These are phyloP conservation scores for Xyrauchen texanus DNA, from an alignment of 2,113 vertebrate species.

Conservation along the genomic window DNA sequence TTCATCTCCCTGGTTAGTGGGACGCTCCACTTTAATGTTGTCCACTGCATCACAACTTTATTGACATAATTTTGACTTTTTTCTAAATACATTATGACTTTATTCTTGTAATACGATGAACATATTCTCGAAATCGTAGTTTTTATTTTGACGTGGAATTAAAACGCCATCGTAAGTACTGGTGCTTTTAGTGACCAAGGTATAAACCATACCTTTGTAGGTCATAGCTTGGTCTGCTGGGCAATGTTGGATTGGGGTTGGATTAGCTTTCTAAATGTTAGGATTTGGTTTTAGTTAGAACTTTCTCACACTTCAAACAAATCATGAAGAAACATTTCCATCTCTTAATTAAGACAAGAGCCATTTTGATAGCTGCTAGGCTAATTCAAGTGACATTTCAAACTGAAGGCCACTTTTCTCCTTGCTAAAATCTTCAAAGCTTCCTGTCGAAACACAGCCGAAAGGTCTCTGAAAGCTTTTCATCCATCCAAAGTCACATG, in stretches of 20 bases:
- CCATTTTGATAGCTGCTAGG: slow-evolving; percentile 30
- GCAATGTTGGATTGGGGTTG: slow-evolving; percentile 23
- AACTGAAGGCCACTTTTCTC: slow-evolving; percentile 27
- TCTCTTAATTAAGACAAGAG: slow-evolving; percentile 49
- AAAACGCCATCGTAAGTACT: background rate
- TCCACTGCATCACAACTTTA: no score
- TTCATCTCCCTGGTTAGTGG: no score
- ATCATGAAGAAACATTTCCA: slow-evolving; percentile 49
- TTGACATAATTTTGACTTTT: no score
- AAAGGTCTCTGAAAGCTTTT: slow-evolving; percentile 15
- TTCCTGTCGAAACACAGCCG: slow-evolving; percentile 4
- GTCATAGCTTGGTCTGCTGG: slow-evolving; percentile 6
- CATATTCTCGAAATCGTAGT: no score
- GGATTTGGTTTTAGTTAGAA: slow-evolving; percentile 42
- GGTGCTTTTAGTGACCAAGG: background rate
- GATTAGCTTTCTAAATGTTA: slow-evolving; percentile 39
- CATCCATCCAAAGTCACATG: slow-evolving; percentile 19
- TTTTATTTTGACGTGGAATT: background rate
- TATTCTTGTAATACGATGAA: no score
- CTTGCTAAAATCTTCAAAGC: slow-evolving; percentile 23
- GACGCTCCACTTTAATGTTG: no score
- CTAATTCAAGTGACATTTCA: slow-evolving; percentile 44
- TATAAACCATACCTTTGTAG: slow-evolving; percentile 1
- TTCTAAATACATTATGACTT: no score
- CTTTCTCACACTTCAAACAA: slow-evolving; percentile 52